Base-by-base conservation (phyloP, 2,888 invertebrate species). In the Calephelis perditalis region DNA sequence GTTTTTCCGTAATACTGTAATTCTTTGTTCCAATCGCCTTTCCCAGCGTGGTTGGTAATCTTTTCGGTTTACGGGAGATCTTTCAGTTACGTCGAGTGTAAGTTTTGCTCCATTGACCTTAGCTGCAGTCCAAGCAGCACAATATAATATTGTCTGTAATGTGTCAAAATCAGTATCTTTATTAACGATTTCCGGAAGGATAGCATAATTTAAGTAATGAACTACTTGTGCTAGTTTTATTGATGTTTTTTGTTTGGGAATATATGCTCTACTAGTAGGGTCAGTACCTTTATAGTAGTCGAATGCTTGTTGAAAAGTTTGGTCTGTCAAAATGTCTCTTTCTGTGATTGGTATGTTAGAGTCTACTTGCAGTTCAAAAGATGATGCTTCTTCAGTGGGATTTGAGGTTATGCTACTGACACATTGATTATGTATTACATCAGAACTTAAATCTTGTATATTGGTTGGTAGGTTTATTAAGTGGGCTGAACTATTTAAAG, bases 221-320 rank as follows among this genome's bases (percentile, higher is more conserved):
- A 64, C 61, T 54, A 63, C 63, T 11, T 43, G 12, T 0, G 64
- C 49, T 7, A 65, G 36, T 57, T 56, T 63, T 61, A 57, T 62
- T 1, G 64, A 65, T 15, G 60, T 15, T 59, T 64, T 65, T 49
- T 64, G 65, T 45, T 63, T 65, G 3, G 65, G 65, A 12, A 66
- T 63, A 40, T 47, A 64, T 12, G 52, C 43, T 60, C 67, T 58
- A 7, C 47, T 47, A 9, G 10, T 10, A 12, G 46, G n/a, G 46
- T 46, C 7, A 46, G 46, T 12, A 7, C n/a, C 12, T 12, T 11
- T 46, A 12, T n/a, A 46, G 12, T 12, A 46, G 4, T 46, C n/a
- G n/a, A 46, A n/a, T n/a, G 46, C 46, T 46, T 46, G 46, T n/a
- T 11, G 7, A 12, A 46, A 46, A 46, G 12, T 15, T n/a, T n/a